Conservation (phyloP, 2,113 vertebrate genomes). For the Leptobrachium ailaonicum region DNA sequence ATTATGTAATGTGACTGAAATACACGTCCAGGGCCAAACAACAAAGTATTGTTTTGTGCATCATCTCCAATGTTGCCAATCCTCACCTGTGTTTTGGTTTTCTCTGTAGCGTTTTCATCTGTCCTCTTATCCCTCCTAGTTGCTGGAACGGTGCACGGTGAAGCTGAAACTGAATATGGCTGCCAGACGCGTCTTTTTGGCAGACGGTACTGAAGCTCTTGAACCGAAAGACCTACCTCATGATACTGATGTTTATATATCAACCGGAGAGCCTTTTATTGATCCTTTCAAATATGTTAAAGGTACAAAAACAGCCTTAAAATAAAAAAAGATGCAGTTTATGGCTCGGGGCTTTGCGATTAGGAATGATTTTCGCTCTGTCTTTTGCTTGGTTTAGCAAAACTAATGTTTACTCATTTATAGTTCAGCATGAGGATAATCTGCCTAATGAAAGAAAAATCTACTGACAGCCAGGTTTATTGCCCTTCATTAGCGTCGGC, state of each 20-base stretch:
- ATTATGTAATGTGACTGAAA: too few relatives aligned
- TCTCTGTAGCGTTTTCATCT: too few relatives aligned
- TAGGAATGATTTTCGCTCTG: slow-evolving; percentile 69
- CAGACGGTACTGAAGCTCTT: slow-evolving; percentile 62
- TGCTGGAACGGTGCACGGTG: slow-evolving; percentile 62
- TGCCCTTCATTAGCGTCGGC: slow-evolving; percentile 84
- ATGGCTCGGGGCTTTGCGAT: slow-evolving; percentile 63
- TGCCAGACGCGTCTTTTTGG: slow-evolving; percentile 63
- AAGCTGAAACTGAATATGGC: slow-evolving; percentile 66
- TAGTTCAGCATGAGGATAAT: slow-evolving; percentile 84
- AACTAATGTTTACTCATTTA: slow-evolving; percentile 83
- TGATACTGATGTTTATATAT: slow-evolving; percentile 61
- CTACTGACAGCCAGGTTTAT: slow-evolving; percentile 83
- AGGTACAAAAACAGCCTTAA: slow-evolving; percentile 59
- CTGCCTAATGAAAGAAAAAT: slow-evolving; percentile 87
- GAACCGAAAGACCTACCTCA: slow-evolving; percentile 62
- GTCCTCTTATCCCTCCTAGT: slow-evolving; percentile 55
- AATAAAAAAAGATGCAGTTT: slow-evolving; percentile 40
- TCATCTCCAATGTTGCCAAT: too few relatives aligned
- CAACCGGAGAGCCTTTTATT: slow-evolving; percentile 62
- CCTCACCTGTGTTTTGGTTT: too few relatives aligned
- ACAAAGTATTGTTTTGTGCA: too few relatives aligned
- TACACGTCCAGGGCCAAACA: too few relatives aligned
- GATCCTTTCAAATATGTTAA: slow-evolving; percentile 63
- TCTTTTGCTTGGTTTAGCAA: slow-evolving; percentile 77